Evolutionary conservation across 2,797 vertebrate species (phyloP), one percentile per base, ranked within the genome.

Genomic region (Gallinago nigripennis): DNA sequence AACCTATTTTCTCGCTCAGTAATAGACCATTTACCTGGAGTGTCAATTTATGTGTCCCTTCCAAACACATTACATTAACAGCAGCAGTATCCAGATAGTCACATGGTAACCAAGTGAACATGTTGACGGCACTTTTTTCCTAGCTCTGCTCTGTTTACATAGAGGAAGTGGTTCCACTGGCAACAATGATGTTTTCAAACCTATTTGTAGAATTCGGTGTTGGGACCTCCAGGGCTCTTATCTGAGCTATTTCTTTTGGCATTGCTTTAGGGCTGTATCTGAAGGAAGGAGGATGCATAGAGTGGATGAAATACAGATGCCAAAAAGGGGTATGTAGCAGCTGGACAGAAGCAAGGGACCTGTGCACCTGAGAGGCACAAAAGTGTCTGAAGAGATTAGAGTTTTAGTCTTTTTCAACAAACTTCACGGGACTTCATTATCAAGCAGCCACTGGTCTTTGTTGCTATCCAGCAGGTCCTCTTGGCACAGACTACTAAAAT

Each of bases 71-170:
- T 24, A 54, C 19, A n/a, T 68, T 53, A 66, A 28, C 1, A 76
- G 43, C 41, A 89, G 37, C 11, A 56, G 21, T 11, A 33, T 35
- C 43, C 27, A 51, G 30, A 73, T 21, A 48, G 5, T 65, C 16
- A 48, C 9, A 11, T 7, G 12, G 9, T 51, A 60, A 68, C 10
- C 57, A 79, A 54, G 19, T 12, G 8, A 86, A 35, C 20, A 23
- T 0, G 2, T 0, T 11, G 8, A 63, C 51, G 9, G 43, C 46
- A 18, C 8, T 53, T 88, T 80, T 31, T n/a, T 15, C 8, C 57
- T 30, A 43, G 30, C 28, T 41, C 33, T 63, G n/a, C 25, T n/a
- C 25, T n/a, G 25, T 24, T 17, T 21, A 71, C 53, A 18, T 2
- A 81, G 11, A 45, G 4, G 16, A 75, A 86, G 64, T 16, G 1